These are phyloP conservation scores for Cebidichthys violaceus DNA, from an alignment of 2,113 vertebrate genomes.

Conservation along the genomic window DNA sequence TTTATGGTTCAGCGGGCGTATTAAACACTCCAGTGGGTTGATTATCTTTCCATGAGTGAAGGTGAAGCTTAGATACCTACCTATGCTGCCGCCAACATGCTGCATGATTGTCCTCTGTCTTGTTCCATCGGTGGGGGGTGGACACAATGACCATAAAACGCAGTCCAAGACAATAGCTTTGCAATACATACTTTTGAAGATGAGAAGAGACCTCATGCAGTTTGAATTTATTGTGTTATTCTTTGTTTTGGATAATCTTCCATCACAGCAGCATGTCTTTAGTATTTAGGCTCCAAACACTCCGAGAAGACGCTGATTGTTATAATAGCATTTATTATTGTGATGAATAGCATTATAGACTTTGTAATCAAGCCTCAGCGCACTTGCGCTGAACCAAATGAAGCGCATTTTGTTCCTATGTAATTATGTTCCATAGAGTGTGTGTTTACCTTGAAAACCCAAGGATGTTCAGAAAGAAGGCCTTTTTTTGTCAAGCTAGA, in stretches of 20 bases:
- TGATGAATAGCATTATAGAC: constrained; percentile 19
- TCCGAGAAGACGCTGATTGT: neutral
- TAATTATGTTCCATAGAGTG: constrained; percentile 21
- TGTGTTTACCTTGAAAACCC: constrained; percentile 6
- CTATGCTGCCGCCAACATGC: constrained; percentile 14
- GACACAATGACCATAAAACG: neutral
- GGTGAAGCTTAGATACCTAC: constrained; percentile 48
- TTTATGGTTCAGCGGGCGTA: constrained; percentile 59
- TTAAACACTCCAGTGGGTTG: constrained; percentile 67
- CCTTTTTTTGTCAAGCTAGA: neutral
- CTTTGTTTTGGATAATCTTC: neutral
- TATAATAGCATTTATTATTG: neutral
- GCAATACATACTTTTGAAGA: constrained; percentile 10
- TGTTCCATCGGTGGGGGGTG: constrained; percentile 7
- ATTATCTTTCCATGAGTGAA: constrained; percentile 66
- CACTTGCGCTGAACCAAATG: neutral
- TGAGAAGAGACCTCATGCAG: neutral
- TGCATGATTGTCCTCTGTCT: constrained; percentile 18
- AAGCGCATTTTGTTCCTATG: constrained; percentile 28
- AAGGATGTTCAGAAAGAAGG: neutral
- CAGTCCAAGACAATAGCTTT: neutral
- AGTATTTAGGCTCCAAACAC: neutral
- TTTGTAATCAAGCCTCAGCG: constrained; percentile 47
- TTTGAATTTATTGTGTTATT: neutral
- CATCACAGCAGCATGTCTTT: neutral